Base-by-base conservation (phyloP, 2,113 vertebrate genomes). In the Lucifuga dentata region DNA sequence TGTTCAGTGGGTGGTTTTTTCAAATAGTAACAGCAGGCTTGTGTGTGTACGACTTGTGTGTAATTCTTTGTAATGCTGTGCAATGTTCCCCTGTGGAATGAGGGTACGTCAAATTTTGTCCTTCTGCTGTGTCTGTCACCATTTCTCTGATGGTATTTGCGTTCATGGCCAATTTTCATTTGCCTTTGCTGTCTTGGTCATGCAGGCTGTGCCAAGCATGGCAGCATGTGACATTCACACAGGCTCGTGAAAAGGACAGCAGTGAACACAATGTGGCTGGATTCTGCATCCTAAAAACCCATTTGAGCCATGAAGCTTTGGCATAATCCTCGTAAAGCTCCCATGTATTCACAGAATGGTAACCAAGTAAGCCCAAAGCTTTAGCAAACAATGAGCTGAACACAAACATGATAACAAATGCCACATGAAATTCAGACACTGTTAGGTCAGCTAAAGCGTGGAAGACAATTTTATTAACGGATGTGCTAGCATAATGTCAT, bases 211-310 rank as follows among this genome's bases (percentile, higher is more conserved):
- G 88, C 88, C 87, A 90, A 82, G 58, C 15, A 36, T 24, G 63
- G 78, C 85, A 84, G 84, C 82, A 75, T 88, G 87, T 89, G 87
- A 90, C 87, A 90, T 91, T 89, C 85, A 81, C 71, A 69, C 55
- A 63, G 63, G 57, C 73, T 70, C 35, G 13, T 21, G 62, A 23
- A 84, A 88, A 89, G 84, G 86, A 88, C 84, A 87, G 78, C 43
- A 58, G 76, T 65, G 73, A 38, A 40, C 43, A 33, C 48, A 43
- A 68, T 71, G 57, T 72, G 67, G 60, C 64, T 70, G 50, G 52
- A 81, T 73, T 74, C 83, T 80, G 66, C 53, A 68, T 81, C 61
- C 77, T 83, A 41, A 84, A 86, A 86, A 83, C 45, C 74, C 72
- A 80, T 84, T 81, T 75, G 83, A 88, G 85, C 73, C 66, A 78